Conservation (phyloP, 2,888 invertebrate species). For the Campoplex nolae region DNA sequence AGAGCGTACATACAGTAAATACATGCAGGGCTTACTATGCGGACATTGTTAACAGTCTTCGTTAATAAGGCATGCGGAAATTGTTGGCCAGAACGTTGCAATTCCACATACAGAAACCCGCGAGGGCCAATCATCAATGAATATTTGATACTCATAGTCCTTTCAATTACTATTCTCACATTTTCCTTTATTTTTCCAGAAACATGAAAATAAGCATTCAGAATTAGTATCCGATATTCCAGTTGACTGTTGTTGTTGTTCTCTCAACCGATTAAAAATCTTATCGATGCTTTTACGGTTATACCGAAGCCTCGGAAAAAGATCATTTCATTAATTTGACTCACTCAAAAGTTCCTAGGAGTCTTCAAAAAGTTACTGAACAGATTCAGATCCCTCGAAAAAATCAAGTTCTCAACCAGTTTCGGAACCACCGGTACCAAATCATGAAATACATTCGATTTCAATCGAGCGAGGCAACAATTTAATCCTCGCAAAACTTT, state of each 20-base stretch:
- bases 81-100: conserved; percentile 19
- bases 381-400: too few species aligned
- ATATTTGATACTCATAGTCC: background rate
- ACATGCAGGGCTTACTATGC: conserved; percentile 8
- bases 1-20: conserved; percentile 22
- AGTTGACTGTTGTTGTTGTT: background rate
- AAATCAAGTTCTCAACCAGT: too few species aligned
- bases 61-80: conserved; percentile 65
- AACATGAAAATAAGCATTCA: background rate
- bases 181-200: too few species aligned
- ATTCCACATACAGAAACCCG: conserved; percentile 6
- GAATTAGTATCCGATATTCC: background rate
- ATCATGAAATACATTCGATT: background rate
- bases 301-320: too few species aligned
- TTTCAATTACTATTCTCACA: background rate
- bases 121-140: conserved; percentile 19
- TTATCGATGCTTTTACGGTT: background rate
- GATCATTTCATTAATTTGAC: too few species aligned
- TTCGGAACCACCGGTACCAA: too few species aligned
- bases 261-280: background rate
- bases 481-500: too few species aligned
- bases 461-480: too few species aligned
- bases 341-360: too few species aligned
- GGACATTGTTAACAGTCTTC: conserved; percentile 62
- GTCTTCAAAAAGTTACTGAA: too few species aligned